These are phyloP conservation scores for Leptopilina boulardi DNA, from an alignment of 1,140 invertebrate genomes.

Conservation along the genomic window DNA sequence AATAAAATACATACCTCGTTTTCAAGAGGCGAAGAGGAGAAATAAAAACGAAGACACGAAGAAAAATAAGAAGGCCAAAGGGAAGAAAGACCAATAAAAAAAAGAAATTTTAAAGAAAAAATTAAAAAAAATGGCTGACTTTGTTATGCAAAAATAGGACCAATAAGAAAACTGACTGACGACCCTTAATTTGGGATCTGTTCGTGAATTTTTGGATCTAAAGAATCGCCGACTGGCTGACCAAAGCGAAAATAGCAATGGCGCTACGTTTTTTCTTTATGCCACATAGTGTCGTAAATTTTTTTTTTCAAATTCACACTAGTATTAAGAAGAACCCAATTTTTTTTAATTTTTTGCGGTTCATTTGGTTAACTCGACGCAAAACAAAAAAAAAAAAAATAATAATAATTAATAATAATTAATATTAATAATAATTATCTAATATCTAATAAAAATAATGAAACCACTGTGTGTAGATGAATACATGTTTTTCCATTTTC, in stretches of 20 bases:
- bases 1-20: too few relatives aligned
- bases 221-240: conserved; percentile 7
- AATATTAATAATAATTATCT: too few relatives aligned
- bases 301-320: conserved; percentile 41
- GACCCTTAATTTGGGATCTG: conserved; percentile 35
- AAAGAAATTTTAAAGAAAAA: not conserved
- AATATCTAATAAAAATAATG: too few relatives aligned
- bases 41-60: too few relatives aligned
- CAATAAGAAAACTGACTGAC: conserved; percentile 17
- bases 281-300: conserved; percentile 38
- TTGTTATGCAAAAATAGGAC: conserved; percentile 23
- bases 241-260: conserved; percentile 36
- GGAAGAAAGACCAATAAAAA: not conserved
- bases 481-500: conserved; percentile 55
- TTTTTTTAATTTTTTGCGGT: too few relatives aligned
- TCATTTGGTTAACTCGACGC: conserved; percentile 10
- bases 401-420: not conserved
- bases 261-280: not conserved
- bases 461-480: conserved; percentile 40
- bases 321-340: conserved; percentile 7
- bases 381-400: conserved; percentile 8
- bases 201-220: conserved; percentile 16
- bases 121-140: not conserved
- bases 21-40: not conserved
- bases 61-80: not conserved